A percentile compares a stretch with the other conserved stretches of the same genome.
Evolutionary conservation across 1,140 invertebrate genomes (phyloP).

Genomic region (Dufourea novaeangliae): DNA sequence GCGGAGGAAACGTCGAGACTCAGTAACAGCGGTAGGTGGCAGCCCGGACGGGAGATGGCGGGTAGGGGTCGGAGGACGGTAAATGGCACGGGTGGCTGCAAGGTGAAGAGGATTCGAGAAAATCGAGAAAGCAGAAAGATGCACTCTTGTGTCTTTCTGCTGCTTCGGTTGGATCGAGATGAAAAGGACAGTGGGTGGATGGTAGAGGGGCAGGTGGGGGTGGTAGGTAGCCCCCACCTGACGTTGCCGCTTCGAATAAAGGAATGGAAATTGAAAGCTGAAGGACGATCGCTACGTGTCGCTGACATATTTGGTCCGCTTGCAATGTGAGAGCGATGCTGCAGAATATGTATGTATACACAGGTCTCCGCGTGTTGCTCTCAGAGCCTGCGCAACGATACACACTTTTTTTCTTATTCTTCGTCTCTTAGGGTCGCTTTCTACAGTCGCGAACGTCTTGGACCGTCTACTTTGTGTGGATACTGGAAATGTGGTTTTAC

Average conservation of each 20-base stretch:
- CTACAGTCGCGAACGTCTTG: background rate
- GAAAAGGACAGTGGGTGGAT: conserved; percentile 23
- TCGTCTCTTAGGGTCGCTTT: background rate
- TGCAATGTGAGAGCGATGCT: background rate
- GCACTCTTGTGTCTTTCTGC: conserved; percentile 32
- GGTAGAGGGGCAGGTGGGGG: too few species aligned
- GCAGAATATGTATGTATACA: conserved; percentile 9
- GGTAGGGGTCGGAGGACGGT: background rate
- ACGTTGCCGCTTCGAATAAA: conserved; percentile 15
- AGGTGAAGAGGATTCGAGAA: conserved; percentile 46
- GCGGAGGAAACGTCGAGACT: conserved; percentile 2
- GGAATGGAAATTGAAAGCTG: conserved; percentile 4
- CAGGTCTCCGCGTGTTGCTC: too few species aligned
- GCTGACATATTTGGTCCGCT: conserved; percentile 13
- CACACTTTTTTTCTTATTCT: conserved; percentile 1
- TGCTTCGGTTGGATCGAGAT: conserved; percentile 18
- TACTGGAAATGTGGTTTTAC: too few species aligned
- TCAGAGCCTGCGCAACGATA: too few species aligned
- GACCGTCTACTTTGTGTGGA: background rate
- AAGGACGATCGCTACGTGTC: background rate
- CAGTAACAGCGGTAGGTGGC: background rate
- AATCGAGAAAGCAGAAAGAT: conserved; percentile 48
- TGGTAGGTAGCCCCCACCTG: too few species aligned
- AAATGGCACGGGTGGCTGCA: background rate
- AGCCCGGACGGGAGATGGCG: background rate